Evolutionary conservation across 2,797 vertebrate species (phyloP).

Genomic region (Ceryle rudis): DNA sequence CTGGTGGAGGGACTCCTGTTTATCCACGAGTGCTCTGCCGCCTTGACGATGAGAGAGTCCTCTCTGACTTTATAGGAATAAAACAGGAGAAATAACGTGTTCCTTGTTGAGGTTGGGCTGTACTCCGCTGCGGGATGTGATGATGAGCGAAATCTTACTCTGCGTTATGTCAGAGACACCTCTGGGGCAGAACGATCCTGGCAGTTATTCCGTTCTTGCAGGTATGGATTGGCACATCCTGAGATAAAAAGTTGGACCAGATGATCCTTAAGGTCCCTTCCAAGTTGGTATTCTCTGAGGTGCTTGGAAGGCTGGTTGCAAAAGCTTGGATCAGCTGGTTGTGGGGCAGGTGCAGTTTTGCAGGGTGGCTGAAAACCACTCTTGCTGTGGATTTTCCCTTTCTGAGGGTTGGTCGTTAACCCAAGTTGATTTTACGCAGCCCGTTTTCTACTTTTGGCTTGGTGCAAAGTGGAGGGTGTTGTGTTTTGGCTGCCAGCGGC

Average conservation of each 20-base stretch:
- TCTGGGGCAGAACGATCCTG: background rate
- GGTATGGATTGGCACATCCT: background rate
- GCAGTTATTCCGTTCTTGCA: rapidly evolving
- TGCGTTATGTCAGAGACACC: rapidly evolving
- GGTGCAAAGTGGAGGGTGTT: rapidly evolving
- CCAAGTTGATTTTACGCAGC: rapidly evolving
- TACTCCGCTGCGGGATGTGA: background rate
- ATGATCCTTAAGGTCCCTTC: background rate
- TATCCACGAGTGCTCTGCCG: background rate
- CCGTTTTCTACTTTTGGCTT: background rate
- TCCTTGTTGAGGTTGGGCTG: background rate
- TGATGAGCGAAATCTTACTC: background rate
- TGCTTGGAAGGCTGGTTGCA: background rate
- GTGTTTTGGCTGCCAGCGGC: background rate
- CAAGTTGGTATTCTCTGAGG: background rate
- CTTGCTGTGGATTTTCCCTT: background rate
- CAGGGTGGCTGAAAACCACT: background rate
- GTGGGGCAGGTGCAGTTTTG: background rate
- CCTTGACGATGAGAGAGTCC: background rate
- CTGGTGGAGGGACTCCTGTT: background rate
- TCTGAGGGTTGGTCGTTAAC: background rate
- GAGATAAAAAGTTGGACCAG: background rate
- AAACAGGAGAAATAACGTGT: rapidly evolving
- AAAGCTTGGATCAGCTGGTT: background rate
- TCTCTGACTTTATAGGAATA: background rate